Percentiles rank a stretch among this genome's conserved stretches.
Evolutionary conservation across 1,140 invertebrate genomes (phyloP).

Genomic region (Chymomyza costata): DNA sequence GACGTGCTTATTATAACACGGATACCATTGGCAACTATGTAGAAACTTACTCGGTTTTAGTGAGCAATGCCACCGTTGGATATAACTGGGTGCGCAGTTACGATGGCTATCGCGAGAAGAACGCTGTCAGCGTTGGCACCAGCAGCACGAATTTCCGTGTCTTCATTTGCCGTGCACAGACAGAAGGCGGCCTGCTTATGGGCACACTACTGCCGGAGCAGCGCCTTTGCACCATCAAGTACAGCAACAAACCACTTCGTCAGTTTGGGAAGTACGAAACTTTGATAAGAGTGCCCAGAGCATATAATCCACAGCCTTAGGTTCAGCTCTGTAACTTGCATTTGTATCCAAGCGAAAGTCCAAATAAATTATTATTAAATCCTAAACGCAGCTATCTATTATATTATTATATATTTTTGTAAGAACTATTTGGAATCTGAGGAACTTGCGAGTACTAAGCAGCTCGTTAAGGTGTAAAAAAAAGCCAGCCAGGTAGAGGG

Average conservation of each 20-base stretch:
- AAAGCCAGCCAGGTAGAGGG: no score
- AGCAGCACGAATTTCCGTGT: conserved; percentile 25
- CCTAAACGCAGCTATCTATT: no score
- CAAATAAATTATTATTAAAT: no score
- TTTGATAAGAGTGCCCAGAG: conserved; percentile 35
- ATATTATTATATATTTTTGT: no score
- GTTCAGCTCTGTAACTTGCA: no score
- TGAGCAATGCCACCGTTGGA: conserved; percentile 34
- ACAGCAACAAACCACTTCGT: conserved; percentile 6
- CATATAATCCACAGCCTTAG: no score
- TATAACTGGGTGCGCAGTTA: conserved; percentile 44
- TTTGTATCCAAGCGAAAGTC: no score
- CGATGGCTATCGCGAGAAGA: conserved; percentile 39
- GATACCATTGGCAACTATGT: background rate
- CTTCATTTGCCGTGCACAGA: conserved; percentile 34
- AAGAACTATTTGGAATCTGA: no score
- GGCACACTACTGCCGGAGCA: conserved; percentile 25
- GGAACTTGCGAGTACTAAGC: no score
- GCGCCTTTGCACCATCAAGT: conserved; percentile 25
- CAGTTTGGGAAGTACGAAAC: conserved; percentile 39
- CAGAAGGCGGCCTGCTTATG: conserved; percentile 25
- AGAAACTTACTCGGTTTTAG: conserved; percentile 21
- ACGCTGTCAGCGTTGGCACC: conserved; percentile 44
- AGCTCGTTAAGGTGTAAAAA: no score
- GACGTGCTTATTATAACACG: conserved; percentile 30